These are phyloP conservation scores for Littorina saxatilis DNA, from an alignment of 1,140 invertebrate species.

Conservation along the genomic window DNA sequence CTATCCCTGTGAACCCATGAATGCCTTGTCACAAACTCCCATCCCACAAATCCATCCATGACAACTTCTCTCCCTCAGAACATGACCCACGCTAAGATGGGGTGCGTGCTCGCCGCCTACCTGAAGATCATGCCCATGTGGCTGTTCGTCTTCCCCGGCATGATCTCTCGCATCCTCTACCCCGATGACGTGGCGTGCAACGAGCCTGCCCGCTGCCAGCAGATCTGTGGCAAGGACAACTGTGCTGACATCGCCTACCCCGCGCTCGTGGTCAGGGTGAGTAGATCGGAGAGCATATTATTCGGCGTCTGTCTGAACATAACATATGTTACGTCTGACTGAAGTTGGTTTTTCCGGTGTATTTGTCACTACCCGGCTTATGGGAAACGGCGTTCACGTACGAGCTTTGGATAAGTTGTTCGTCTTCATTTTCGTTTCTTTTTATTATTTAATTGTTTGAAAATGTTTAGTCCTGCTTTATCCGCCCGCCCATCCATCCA, in stretches of 20 bases:
- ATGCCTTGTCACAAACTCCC: no score
- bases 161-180: conserved; percentile 78
- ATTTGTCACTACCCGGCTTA: no score
- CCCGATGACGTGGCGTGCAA: conserved; percentile 76
- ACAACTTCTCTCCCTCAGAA: conserved; percentile 62
- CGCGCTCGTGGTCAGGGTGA: conserved; percentile 70
- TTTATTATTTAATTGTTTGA: no score
- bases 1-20: no score
- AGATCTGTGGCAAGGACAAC: conserved; percentile 60
- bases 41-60: no score
- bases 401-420: background rate
- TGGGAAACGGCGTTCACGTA: background rate
- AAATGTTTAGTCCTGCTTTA: no score
- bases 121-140: conserved; percentile 79
- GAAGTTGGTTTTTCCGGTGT: no score
- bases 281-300: background rate
- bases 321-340: background rate
- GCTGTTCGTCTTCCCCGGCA: conserved; percentile 79
- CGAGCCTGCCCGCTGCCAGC: conserved; percentile 60
- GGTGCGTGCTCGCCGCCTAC: conserved; percentile 78
- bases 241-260: conserved; percentile 71
- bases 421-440: background rate
- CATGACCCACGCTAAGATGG: conserved; percentile 78
- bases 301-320: background rate
- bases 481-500: no score